Evolutionary conservation across 1,140 invertebrate genomes (phyloP).

Genomic region (Neodiprion fabricii): DNA sequence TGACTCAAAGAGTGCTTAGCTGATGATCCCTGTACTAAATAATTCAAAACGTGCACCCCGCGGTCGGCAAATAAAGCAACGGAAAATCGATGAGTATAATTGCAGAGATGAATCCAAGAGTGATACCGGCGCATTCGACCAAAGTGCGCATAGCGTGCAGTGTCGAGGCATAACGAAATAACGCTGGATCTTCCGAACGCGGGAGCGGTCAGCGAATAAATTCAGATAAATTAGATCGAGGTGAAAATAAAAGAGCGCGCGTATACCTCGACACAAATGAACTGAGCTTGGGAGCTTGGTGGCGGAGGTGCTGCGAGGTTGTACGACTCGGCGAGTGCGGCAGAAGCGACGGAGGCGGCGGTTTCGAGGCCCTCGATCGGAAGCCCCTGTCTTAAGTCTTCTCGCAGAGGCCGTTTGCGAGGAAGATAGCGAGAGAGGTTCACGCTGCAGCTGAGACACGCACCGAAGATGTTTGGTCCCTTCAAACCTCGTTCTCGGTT

Average conservation of each 20-base stretch:
- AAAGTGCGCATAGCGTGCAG: neutral
- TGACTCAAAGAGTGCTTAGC: no score
- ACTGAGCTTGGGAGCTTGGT: neutral
- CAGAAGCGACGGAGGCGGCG: neutral
- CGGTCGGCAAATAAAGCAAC: no score
- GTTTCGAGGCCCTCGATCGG: neutral
- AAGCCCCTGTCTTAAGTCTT: neutral
- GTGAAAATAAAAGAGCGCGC: neutral
- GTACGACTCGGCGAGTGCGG: neutral
- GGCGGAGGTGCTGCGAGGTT: neutral
- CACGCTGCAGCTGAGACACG: constrained; percentile 1
- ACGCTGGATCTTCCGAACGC: neutral
- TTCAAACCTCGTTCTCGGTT: constrained; percentile 4
- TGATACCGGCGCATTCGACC: no score
- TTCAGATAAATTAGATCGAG: neutral
- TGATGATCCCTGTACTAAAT: no score
- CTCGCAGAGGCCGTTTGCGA: neutral
- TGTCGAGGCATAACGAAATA: neutral
- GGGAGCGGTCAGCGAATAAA: neutral
- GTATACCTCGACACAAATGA: neutral
- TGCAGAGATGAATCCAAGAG: no score
- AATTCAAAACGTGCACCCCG: no score
- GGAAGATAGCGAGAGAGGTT: neutral
- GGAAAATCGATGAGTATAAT: no score
- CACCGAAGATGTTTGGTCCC: constrained; percentile 1